A percentile compares a stretch with the other conserved stretches of the same genome.
These are phyloP conservation scores for Ctenodactylus gundi DNA, from an alignment of 2,113 vertebrate genomes.

Conservation along the genomic window DNA sequence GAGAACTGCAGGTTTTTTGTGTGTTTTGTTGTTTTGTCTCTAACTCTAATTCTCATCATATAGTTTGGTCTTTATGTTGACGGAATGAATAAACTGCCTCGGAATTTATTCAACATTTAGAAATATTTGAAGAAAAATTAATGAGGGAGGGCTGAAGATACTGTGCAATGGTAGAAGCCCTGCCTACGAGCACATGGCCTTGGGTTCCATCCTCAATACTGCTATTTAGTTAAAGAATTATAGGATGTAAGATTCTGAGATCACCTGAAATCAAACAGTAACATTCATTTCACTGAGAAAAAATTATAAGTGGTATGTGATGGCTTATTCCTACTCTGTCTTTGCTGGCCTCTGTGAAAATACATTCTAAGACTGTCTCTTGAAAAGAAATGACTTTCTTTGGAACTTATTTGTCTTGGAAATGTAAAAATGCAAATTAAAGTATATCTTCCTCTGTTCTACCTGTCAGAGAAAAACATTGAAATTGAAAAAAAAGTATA, in stretches of 20 bases:
- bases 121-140: conserved; percentile 9
- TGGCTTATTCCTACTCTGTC: not conserved
- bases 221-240: not conserved
- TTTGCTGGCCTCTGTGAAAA: not conserved
- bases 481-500: not conserved
- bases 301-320: no score
- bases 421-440: no score
- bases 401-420: conserved; percentile 1
- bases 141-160: no score
- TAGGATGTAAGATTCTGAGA: not conserved
- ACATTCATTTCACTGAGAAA: not conserved
- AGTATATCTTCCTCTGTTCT: conserved; percentile 44
- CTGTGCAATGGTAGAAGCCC: not conserved
- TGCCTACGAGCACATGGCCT: not conserved
- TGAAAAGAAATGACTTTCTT: not conserved
- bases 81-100: not conserved
- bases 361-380: not conserved
- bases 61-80: not conserved
- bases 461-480: not conserved
- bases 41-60: conserved; percentile 16
- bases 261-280: not conserved
- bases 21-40: not conserved
- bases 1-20: not conserved
- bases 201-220: not conserved
- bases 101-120: not conserved